These are phyloP conservation scores for Norana najaformis DNA, from an alignment of 2,888 invertebrate genomes.

Conservation along the genomic window DNA sequence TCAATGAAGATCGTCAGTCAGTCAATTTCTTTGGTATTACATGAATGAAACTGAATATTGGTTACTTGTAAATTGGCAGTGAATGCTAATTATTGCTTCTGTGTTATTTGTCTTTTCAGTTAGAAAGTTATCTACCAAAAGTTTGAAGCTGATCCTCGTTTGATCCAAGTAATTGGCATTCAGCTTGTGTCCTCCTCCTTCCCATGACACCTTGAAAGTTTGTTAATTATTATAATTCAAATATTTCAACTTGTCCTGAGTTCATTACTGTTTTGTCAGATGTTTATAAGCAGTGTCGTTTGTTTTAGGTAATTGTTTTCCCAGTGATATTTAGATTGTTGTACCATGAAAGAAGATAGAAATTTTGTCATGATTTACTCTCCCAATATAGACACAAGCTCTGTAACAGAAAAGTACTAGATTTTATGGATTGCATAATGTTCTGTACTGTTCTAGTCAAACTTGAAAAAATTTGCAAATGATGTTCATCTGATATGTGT, in stretches of 20 bases:
- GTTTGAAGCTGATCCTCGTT: not conserved
- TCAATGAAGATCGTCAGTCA: not conserved
- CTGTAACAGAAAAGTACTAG: too few species aligned
- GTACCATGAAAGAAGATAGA: not conserved
- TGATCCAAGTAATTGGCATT: not conserved
- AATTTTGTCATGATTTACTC: not conserved
- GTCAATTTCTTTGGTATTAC: not conserved
- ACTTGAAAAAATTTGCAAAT: too few species aligned
- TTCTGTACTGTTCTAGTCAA: too few species aligned
- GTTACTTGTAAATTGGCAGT: not conserved
- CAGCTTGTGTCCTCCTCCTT: not conserved
- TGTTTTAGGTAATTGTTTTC: not conserved
- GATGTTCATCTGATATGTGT: too few species aligned
- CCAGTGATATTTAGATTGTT: not conserved
- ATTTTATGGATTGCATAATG: not conserved
- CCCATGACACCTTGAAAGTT: conserved; percentile 4
- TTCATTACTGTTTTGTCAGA: not conserved
- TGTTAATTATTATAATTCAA: conserved; percentile 4
- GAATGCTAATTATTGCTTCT: conserved; percentile 13
- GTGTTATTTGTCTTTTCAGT: not conserved
- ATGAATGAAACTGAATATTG: not conserved
- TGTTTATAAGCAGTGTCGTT: not conserved
- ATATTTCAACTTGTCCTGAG: not conserved
- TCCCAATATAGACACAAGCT: not conserved
- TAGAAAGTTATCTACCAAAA: not conserved